phyloP scores from a whole-genome alignment of 2,797 vertebrate genomes.

The Rhadinocentrus ornatus region DNA sequence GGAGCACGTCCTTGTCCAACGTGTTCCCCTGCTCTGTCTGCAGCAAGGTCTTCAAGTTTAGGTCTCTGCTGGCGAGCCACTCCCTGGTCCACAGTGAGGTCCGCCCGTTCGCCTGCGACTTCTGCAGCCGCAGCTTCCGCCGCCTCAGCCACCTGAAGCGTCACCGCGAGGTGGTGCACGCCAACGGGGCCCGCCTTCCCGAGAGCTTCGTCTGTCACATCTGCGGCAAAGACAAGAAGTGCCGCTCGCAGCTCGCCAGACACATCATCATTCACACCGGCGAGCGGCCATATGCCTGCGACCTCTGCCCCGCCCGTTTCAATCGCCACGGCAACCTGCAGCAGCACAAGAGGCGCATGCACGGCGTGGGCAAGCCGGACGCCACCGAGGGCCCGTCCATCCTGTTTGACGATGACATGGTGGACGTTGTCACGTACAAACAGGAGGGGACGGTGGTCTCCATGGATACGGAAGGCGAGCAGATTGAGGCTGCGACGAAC shows the following conservation, averaged over 20 bases:
- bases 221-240: slow-evolving; percentile 75
- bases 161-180: slow-evolving; percentile 65
- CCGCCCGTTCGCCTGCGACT: slow-evolving; percentile 61
- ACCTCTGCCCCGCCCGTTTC: slow-evolving; percentile 64
- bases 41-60: slow-evolving; percentile 55
- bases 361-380: slow-evolving; percentile 5
- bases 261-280: slow-evolving; percentile 72
- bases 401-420: slow-evolving; percentile 55
- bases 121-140: slow-evolving; percentile 68
- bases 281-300: slow-evolving; percentile 65
- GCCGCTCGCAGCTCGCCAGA: slow-evolving; percentile 69
- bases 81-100: slow-evolving; percentile 57
- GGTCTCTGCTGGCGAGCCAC: slow-evolving; percentile 65
- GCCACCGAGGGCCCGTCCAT: slow-evolving; percentile 26
- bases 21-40: slow-evolving; percentile 55
- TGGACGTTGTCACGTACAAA: slow-evolving; percentile 29
- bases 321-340: slow-evolving; percentile 73
- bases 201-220: slow-evolving; percentile 66
- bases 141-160: slow-evolving; percentile 73
- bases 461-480: rapidly evolving
- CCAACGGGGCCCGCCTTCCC: slow-evolving; percentile 45
- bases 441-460: slow-evolving; percentile 55
- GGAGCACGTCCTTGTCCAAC: rapidly evolving
- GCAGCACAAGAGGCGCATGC: slow-evolving; percentile 71
- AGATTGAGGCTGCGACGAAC: rapidly evolving